phyloP scores from a whole-genome alignment of 53 echinoderm and acorn worm genomes.

The Echinarachnius parma region DNA sequence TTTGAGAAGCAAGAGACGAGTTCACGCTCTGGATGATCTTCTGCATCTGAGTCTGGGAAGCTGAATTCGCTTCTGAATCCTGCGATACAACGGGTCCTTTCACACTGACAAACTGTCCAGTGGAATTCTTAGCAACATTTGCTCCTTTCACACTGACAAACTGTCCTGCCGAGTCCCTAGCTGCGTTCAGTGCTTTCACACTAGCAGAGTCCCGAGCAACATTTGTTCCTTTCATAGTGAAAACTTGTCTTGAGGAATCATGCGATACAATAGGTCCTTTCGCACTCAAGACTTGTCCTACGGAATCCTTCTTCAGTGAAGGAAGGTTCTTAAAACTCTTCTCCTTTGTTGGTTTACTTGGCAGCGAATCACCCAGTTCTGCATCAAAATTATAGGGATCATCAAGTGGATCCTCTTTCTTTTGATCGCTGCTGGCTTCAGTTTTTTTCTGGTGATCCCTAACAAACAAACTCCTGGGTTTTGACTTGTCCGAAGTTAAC shows the following conservation, averaged over 20 bases:
- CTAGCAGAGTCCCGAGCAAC: too few relatives aligned
- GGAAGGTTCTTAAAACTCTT: too few relatives aligned
- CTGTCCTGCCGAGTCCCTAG: constrained; percentile 9
- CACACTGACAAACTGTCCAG: not conserved
- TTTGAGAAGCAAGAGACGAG: constrained; percentile 4
- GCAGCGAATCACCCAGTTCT: constrained; percentile 2
- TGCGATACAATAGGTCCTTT: too few relatives aligned
- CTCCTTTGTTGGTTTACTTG: constrained; percentile 5
- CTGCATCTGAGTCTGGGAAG: constrained; percentile 26
- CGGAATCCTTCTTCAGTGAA: constrained; percentile 13
- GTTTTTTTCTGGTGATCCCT: constrained; percentile 12
- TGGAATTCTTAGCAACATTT: constrained; percentile 1
- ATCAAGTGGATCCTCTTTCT: not conserved
- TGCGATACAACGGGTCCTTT: not conserved
- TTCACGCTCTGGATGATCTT: constrained; percentile 29
- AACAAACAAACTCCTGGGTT: not conserved
- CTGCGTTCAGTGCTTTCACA: too few relatives aligned
- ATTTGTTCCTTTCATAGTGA: not conserved
- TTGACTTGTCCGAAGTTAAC: not conserved
- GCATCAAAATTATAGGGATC: constrained; percentile 37
- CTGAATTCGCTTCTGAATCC: constrained; percentile 2
- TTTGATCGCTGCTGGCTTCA: too few relatives aligned
- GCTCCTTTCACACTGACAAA: not conserved
- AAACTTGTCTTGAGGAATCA: not conserved
- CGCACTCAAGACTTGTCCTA: too few relatives aligned